Base-by-base conservation (phyloP, 92 coral and sea anemone genomes). In the Epizoanthus ramosus region DNA sequence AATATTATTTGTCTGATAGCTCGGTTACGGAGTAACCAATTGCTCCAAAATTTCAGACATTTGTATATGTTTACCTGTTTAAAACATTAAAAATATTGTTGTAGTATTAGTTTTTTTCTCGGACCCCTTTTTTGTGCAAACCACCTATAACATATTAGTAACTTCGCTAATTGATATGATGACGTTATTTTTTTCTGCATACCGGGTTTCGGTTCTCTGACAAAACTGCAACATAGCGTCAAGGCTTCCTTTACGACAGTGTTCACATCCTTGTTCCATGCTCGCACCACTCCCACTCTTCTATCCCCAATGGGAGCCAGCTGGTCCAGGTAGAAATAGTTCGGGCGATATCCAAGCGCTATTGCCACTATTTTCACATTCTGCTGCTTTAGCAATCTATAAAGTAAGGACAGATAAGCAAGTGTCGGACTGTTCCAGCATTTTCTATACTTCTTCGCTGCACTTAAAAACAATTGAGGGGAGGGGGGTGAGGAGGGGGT, bases 231-330 rank as follows among this genome's bases (percentile, higher is more conserved):
- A 8, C 43, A 16, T 13, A 33, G 6, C 9, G 0, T 37, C 3
- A 68, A 19, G 5, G 74, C 74, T 16, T 68, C 52, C 17, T 68
- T 52, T 2, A 35, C 54, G 6, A 33, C 43, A 3, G 8, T 35
- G 7, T 17, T 33, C 19, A 35, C 19, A 23, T 16, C n/a, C 52
- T 68, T 68, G 1, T 52, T 4, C n/a, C 74, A 33, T 68, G 54
- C 31, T 16, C 18, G 9, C 31, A 68, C 74, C 6, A 68, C 43
- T 10, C 74, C 21, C 56, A 7, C 43, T 35, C 52, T 15, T 68
- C 74, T 68, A 45, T 37, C 74, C 17, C 74, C 74, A 37, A 68
- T 68, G 41, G 74, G 74, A 68, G 43, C 74, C 37, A 68, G 74
- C 22, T 68, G 74, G 24, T 68, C 74, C 52, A 68, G 74, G 41